Evolutionary conservation across 1,140 invertebrate genomes (phyloP), one percentile per base, ranked within the genome.

Genomic region (Euwallacea fornicatus): DNA sequence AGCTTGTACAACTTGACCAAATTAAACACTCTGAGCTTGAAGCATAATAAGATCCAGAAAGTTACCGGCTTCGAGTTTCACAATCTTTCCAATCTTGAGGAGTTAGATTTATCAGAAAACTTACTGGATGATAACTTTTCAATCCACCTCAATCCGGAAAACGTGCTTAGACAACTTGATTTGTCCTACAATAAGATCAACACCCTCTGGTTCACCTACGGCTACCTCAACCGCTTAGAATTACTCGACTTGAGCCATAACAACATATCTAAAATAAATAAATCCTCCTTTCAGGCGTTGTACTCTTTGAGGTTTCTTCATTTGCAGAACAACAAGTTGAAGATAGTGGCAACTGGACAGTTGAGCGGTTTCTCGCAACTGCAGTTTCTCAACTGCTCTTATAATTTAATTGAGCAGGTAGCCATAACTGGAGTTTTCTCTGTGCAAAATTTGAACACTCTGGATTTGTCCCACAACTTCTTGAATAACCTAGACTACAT

Each of bases 1-100:
- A 83, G 80, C 15, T 84, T 87, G 42, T 82, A 81, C 42, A 77
- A 83, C n/a, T 72, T 90, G 8, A 80, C 77, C 0, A 84, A 84
- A 50, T 77, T 92, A 11, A 78, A 81, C 42, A 78, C 82, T 21
- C 73, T 92, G 1, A 76, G 85, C 69, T 73, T 81, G 56, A 66
- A 73, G 13, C 42, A 76, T 62, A 81, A 81, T 47, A 15, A 73
- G 21, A 75, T 81, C 9, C 44, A 47, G 0, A 44, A 54, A 2
- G 9, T 81, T 7, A 70, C 60, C 50, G 73, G 71, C 6, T 54
- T 60, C 2, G 76, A 79, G 42, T 78, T 80, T 64, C 70, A 47
- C 13, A 73, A 75, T 59, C 56, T 80, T 67, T 69, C 76, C 10
- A 66, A 68, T n/a, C 66, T 81, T 9, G 15, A 66, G 2, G 54